Base-by-base conservation (phyloP, 2,113 vertebrate species). In the Zingel zingel region DNA sequence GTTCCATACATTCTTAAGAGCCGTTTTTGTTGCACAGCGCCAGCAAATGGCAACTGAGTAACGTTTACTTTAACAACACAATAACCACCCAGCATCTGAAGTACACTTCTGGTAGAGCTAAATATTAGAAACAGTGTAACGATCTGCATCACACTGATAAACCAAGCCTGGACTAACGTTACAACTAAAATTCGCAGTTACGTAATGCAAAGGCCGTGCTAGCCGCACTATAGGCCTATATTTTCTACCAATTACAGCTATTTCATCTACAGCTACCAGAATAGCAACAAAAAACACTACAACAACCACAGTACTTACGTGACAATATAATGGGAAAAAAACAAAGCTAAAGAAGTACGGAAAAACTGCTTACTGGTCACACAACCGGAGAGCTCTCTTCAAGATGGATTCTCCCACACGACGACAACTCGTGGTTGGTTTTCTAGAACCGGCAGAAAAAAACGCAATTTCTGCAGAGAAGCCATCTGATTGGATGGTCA, bases 351-450 rank as follows among this genome's bases (percentile, higher is more conserved):
- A 51, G 16, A 62, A 90, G 78, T 21, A 89, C 0, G 7, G 57
- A 89, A 54, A 87, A 72, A 27, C 83, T 62, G 79, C 91, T 92
- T 90, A 91, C 93, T 90, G 81, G 77, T 89, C 83, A 83, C 88
- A 89, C 91, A 81, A 86, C 85, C 85, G 89, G 82, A 94, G 92
- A 91, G 92, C 89, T 89, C 92, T 92, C 94, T 91, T 92, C 90
- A 92, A 94, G 92, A 94, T 95, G 92, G 93, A 94, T 92, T 95
- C 95, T 95, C 94, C 93, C 94, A 93, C 91, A 90, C 88, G 91
- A 93, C 91, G 87, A 91, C 91, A 88, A 93, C 95, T 94, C 93
- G 93, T 94, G 94, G 95, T 93, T 92, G 90, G 88, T 92, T 94
- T 95, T 95, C 94, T 94, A 95, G 90, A 91, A 93, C 92, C 94